Conservation (phyloP, 2,888 invertebrate genomes). For the Idaea aversata region DNA sequence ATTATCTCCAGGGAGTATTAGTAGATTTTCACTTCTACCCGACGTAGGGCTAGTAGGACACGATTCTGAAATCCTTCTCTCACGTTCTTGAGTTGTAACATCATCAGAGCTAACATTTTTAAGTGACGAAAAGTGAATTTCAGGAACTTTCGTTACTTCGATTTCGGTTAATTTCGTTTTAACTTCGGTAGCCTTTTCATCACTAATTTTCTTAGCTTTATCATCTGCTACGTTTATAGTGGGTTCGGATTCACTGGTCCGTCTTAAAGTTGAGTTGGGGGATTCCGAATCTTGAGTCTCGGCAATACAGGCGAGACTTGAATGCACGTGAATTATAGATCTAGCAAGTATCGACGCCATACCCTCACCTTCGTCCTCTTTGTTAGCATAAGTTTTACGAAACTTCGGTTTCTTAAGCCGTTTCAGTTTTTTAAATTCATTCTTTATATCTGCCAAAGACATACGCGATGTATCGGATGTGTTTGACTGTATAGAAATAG, state of each 20-base stretch:
- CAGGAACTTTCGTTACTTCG: constrained; percentile 43
- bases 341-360: constrained; percentile 85
- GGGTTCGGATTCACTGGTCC: constrained; percentile 70
- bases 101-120: constrained; percentile 57
- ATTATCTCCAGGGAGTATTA: constrained; percentile 59
- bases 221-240: constrained; percentile 52
- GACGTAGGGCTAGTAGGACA: constrained; percentile 68
- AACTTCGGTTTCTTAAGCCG: constrained; percentile 67
- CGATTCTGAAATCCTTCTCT: constrained; percentile 66
- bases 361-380: constrained; percentile 75
- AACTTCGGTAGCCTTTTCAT: constrained; percentile 23
- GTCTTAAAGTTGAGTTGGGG: constrained; percentile 59
- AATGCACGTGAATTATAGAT: constrained; percentile 81
- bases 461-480: constrained; percentile 72
- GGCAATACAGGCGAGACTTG: constrained; percentile 79
- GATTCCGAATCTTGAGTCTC: constrained; percentile 78
- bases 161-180: constrained; percentile 20
- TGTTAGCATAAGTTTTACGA: constrained; percentile 53
- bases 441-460: constrained; percentile 65
- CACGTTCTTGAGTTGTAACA: constrained; percentile 24
- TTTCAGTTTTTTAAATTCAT: constrained; percentile 66
- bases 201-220: constrained; percentile 30
- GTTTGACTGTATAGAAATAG: constrained; percentile 74
- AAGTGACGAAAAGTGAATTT: constrained; percentile 62
- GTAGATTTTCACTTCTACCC: constrained; percentile 57